Evolutionary conservation across 2,113 vertebrate species (phyloP), one percentile per base, ranked within the genome.

Genomic region (Ciconia stormi): DNA sequence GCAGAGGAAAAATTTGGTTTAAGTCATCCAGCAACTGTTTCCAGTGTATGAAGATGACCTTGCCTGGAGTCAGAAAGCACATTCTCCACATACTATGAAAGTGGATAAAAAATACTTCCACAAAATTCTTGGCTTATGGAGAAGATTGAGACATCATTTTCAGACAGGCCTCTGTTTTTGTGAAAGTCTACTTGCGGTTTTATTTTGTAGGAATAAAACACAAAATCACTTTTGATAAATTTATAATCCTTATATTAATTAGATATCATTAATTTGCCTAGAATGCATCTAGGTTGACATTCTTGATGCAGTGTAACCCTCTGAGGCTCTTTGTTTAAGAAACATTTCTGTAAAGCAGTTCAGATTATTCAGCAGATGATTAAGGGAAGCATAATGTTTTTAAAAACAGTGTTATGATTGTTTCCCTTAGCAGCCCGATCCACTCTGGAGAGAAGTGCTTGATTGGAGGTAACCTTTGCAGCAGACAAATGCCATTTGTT

Each of bases 301-400:
- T 72, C 16, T 66, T 52, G 17, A 72, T 82, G 74, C 13, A 16
- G 8, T 56, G 47, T 76, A 85, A 85, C 13, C 5, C 30, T 69
- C 42, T 78, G 72, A 94, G 47, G 59, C 2, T 89, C 74, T 87
- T 83, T 92, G 66, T 86, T 93, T 91, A 78, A 85, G 77, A 95
- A 96, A 71, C 32, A 42, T 78, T 74, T 78, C 65, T 74, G 8
- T 62, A 86, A 86, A 95, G n/a, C 25, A 52, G 56, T 92, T 71
- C 72, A 74, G 47, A 29, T 67, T 44, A 67, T 87, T 78, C 89
- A 96, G 55, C 25, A 58, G 55, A 55, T 87, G n/a, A 81, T 66
- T 49, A 87, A 89, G 19, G 52, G 58, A 94, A 78, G 8, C 17
- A 59, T 46, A 69, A 50, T 12, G 0, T 30, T 90, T 95, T 77